phyloP scores from a whole-genome alignment of 2,113 vertebrate species.

The Notechis scutatus region DNA sequence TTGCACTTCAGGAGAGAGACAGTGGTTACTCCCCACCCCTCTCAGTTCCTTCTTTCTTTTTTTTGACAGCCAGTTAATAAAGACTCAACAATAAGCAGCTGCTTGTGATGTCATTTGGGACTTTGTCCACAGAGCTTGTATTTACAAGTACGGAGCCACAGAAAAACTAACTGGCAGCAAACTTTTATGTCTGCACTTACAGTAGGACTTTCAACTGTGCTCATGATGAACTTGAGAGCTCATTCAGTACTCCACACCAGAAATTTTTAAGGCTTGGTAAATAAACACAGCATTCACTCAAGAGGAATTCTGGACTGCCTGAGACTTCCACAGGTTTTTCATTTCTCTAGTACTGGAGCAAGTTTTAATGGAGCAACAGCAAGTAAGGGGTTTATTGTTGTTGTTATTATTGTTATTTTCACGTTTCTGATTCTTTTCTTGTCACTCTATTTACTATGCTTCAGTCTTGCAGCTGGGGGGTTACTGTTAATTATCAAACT shows the following conservation, averaged over 20 bases:
- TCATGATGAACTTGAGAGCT: slow-evolving; percentile 57
- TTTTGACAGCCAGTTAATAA: slow-evolving; percentile 80
- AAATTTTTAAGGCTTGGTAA: slow-evolving; percentile 61
- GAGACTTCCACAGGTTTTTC: slow-evolving; percentile 61
- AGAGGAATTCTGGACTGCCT: slow-evolving; percentile 64
- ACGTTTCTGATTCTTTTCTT: slow-evolving; percentile 64
- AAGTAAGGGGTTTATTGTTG: slow-evolving; percentile 68
- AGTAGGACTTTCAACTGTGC: slow-evolving; percentile 53
- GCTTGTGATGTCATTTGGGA: slow-evolving; percentile 82
- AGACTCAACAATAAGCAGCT: slow-evolving; percentile 83
- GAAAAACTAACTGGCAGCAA: slow-evolving; percentile 59
- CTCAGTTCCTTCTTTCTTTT: slow-evolving; percentile 51
- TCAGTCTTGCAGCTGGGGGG: slow-evolving; percentile 50
- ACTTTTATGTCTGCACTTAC: slow-evolving; percentile 63
- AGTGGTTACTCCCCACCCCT: slow-evolving; percentile 59
- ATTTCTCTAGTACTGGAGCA: slow-evolving; percentile 65
- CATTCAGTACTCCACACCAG: slow-evolving; percentile 51
- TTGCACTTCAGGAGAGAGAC: slow-evolving; percentile 67
- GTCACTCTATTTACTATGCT: slow-evolving; percentile 31
- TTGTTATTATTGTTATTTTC: slow-evolving; percentile 22
- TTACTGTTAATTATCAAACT: slow-evolving; percentile 53
- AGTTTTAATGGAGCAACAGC: slow-evolving; percentile 66
- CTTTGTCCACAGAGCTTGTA: slow-evolving; percentile 80
- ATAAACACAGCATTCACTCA: slow-evolving; percentile 67
- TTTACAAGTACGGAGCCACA: slow-evolving; percentile 76